phyloP scores from a whole-genome alignment of 2,797 vertebrate species.

The Malacoctenus gilli region DNA sequence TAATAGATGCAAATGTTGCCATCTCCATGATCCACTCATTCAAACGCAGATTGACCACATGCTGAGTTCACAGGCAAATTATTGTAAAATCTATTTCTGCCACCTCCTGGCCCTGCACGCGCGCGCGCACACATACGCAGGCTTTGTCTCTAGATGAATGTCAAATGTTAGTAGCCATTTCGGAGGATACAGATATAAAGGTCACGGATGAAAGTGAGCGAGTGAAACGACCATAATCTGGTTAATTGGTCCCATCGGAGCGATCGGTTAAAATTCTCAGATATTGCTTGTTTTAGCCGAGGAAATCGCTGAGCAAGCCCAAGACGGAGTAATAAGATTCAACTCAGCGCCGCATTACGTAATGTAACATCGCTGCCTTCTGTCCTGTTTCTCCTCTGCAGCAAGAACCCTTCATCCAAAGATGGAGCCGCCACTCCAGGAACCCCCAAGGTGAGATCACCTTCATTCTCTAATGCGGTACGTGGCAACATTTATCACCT shows the following conservation, averaged over 20 bases:
- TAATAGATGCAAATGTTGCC: slow-evolving; percentile 2
- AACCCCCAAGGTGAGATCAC: slow-evolving; percentile 93
- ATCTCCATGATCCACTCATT: slow-evolving; percentile 84
- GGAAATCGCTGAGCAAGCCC: slow-evolving; percentile 4
- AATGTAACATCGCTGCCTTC: slow-evolving; percentile 10
- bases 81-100: slow-evolving; percentile 89
- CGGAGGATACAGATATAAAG: neutral
- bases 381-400: slow-evolving; percentile 70
- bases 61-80: slow-evolving; percentile 89
- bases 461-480: neutral
- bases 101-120: slow-evolving; percentile 53
- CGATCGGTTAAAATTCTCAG: slow-evolving; percentile 8
- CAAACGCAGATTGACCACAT: slow-evolving; percentile 84
- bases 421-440: slow-evolving; percentile 89
- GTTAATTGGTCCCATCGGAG: slow-evolving; percentile 17
- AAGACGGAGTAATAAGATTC: neutral
- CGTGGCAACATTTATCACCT: neutral
- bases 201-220: neutral
- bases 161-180: neutral
- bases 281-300: slow-evolving; percentile 12
- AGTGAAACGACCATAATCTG: slow-evolving; percentile 3
- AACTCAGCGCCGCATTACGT: too few relatives aligned
- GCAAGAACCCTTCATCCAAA: slow-evolving; percentile 94
- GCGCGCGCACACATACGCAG: neutral
- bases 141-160: neutral